Base-by-base conservation (phyloP, 2,888 invertebrate species). In the Rhamnusium bicolor region DNA sequence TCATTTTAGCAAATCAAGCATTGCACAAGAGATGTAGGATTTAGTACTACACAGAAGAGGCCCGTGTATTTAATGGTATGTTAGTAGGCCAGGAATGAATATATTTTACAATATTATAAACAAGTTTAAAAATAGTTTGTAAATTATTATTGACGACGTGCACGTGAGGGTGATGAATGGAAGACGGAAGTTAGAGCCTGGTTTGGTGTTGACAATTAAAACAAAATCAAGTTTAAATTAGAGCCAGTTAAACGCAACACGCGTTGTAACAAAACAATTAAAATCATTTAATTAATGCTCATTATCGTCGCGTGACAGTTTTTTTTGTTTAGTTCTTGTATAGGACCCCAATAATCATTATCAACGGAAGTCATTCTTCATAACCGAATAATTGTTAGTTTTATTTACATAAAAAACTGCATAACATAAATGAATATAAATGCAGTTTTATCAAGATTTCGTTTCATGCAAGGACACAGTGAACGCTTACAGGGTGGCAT, bases 351-450 rank as follows among this genome's bases (percentile, higher is more conserved):
- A 72, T 76, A 74, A 79, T 80, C 76, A 80, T 83, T 82, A 83
- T 77, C 80, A 80, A 72, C 77, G 83, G 83, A 83, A 83, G 80
- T 81, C 79, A 76, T 83, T 79, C 81, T 80, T 83, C 81, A 83
- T 83, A 81, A 81, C 80, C 80, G 79, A 76, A 79, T 83, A 83
- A 83, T 82, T 81, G 83, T 81, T 80, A 77, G 82, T 82, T 77
- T 81, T 76, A 84, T 81, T 80, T 82, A 78, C 82, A 79, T 82
- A 82, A 79, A 79, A 79, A 83, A 81, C 75, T 80, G 82, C 80
- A 81, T 78, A 77, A 77, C 74, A 77, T 79, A 79, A 82, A 81
- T 80, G 75, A 76, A 77, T 77, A 80, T 80, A 74, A 77, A 81
- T 83, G 82, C 82, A 80, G 54, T 79, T 78, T 83, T 82, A 83